Base-by-base conservation (phyloP, 92 coral and sea anemone genomes). In the Palythoa caribaeorum region DNA sequence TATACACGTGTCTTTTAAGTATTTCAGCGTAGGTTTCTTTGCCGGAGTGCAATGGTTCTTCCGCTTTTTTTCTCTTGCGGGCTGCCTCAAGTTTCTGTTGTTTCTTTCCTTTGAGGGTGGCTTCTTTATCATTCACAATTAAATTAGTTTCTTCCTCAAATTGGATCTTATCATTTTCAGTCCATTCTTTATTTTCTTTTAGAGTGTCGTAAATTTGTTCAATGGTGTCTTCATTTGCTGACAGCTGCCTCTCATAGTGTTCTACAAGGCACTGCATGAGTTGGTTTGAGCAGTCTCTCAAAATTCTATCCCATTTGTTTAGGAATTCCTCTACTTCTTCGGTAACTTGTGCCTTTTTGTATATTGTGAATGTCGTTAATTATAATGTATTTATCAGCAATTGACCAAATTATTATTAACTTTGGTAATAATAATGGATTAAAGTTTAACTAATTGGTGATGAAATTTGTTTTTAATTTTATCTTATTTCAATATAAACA, bases 1-100 rank as follows among this genome's bases (percentile, higher is more conserved):
- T 76, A 50, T 19, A 35, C 14, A 75, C 52, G 59, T 75, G 79
- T 48, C 79, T 75, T 19, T 76, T 86, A 28, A 59, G 70, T 75
- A 86, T 51, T 14, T 86, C 89, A 10, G 89, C 76, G 44, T 75
- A 86, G 3, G 84, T 86, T 74, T 86, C 89, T 51, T 54, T 86
- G 48, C 70, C 84, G 84, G 52, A 55, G 39, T n/a, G 59, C 75
- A 39, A 57, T 57, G 83, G 83, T 87, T 87, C 73, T 63, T 54
- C 69, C 39, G 55, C n/a, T 2, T 54, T 38, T 63, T 51, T 85
- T 47, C 78, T 85, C 72, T 86, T 86, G 28, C 89, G 74, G 60
- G 60, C 73, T 38, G 71, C 62, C 76, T 74, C 74, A 3, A 17
- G 63, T 60, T 86, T 86, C 83, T 85, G 55, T 59, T 53, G 83